A percentile compares a stretch with the other conserved stretches of the same genome.
These are phyloP conservation scores for Odontesthes bonariensis DNA, from an alignment of 2,113 vertebrate genomes.

Conservation along the genomic window DNA sequence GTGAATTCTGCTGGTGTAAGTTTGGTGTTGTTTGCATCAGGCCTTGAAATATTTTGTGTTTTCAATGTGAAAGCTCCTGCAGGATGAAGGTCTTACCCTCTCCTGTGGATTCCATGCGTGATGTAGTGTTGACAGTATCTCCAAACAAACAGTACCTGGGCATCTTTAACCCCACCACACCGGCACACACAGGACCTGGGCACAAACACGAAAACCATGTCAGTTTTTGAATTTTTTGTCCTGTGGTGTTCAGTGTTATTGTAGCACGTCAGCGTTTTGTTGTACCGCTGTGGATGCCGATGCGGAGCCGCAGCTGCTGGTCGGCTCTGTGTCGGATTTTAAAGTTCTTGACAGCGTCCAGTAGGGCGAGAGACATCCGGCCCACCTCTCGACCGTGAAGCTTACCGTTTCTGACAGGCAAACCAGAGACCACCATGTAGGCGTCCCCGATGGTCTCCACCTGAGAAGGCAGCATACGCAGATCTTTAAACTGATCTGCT, in stretches of 20 bases:
- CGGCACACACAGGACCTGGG: conserved; percentile 92
- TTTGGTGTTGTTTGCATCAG: not conserved
- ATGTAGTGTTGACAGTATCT: conserved; percentile 95
- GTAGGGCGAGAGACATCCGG: conserved; percentile 92
- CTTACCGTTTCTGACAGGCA: conserved; percentile 90
- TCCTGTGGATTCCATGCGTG: conserved; percentile 95
- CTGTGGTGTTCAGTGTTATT: not conserved
- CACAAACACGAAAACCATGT: not conserved
- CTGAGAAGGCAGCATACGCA: conserved; percentile 64
- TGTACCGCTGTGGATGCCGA: conserved; percentile 92
- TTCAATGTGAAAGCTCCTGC: not conserved
- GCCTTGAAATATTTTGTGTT: not conserved
- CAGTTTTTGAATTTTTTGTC: no score
- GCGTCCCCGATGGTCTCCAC: conserved; percentile 96
- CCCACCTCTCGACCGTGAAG: conserved; percentile 89
- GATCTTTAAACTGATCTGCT: not conserved
- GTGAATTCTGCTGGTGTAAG: not conserved
- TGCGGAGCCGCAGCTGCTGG: conserved; percentile 89
- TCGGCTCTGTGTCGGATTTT: conserved; percentile 88
- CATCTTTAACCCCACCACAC: conserved; percentile 97
- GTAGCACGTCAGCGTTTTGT: no score
- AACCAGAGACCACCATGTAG: conserved; percentile 96
- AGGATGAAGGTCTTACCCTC: conserved; percentile 82
- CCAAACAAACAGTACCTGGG: conserved; percentile 96
- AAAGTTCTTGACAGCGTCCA: conserved; percentile 90